Conservation (phyloP, 2,888 invertebrate species). For the Apodemia zela region DNA sequence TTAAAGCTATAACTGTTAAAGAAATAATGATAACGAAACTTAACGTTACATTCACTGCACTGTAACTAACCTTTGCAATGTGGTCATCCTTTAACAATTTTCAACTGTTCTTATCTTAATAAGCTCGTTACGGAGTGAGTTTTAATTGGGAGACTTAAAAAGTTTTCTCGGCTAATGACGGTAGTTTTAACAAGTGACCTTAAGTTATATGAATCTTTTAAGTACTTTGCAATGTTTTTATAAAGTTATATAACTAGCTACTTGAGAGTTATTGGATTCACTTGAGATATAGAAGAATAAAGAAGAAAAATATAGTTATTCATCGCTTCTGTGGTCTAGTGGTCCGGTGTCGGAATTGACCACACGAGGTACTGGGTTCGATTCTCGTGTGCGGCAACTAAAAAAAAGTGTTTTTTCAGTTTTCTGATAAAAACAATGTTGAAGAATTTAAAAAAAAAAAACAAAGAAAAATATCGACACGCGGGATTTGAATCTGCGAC, state of each 20-base stretch:
- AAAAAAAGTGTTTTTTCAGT: no score
- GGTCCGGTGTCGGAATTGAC: no score
- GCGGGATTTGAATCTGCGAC: no score
- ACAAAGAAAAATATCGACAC: no score
- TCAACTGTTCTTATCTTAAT: conserved; percentile 27
- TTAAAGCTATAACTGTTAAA: no score
- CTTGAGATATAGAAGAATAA: no score
- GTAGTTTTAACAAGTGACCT: conserved; percentile 22
- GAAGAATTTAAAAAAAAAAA: no score
- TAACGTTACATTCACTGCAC: background rate
- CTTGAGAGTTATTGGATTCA: background rate
- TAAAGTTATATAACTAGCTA: background rate
- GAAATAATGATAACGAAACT: background rate
- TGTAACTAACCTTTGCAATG: background rate
- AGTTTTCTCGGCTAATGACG: conserved; percentile 19
- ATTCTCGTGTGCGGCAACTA: no score
- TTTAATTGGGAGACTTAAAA: conserved; percentile 24
- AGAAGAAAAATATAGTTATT: no score
- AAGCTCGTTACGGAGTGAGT: conserved; percentile 20
- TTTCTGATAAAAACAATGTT: no score
- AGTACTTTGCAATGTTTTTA: background rate
- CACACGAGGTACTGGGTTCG: no score
- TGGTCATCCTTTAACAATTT: conserved; percentile 23
- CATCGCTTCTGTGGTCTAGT: no score
- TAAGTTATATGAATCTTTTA: background rate